Conservation (phyloP, 53 echinoderm and acorn worm species). For the Holothuria scabra region DNA sequence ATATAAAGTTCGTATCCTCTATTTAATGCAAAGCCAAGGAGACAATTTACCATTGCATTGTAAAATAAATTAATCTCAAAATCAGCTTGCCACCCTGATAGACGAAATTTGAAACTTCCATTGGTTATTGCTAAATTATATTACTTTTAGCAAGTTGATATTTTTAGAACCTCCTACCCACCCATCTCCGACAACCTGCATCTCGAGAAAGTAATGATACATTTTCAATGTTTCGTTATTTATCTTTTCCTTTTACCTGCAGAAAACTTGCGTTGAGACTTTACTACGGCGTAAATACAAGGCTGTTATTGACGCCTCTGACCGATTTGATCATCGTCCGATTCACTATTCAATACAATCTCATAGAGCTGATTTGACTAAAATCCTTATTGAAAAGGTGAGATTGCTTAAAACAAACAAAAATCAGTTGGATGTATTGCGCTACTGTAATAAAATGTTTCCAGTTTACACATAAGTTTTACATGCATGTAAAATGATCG, state of each 20-base stretch:
- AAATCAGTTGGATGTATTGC: too few species aligned
- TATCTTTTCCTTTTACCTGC: neutral
- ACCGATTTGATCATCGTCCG: slow-evolving; percentile 75
- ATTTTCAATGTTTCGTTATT: neutral
- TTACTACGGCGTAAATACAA: slow-evolving; percentile 52
- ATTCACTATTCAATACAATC: slow-evolving; percentile 87
- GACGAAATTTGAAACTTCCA: too few species aligned
- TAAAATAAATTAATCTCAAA: too few species aligned
- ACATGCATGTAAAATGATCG: neutral
- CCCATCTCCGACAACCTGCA: too few species aligned
- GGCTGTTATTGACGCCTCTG: slow-evolving; percentile 63
- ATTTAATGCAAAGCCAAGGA: too few species aligned
- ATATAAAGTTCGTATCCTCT: too few species aligned
- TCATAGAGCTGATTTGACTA: slow-evolving; percentile 59
- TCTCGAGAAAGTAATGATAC: too few species aligned
- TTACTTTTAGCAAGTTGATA: too few species aligned
- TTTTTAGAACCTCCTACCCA: too few species aligned
- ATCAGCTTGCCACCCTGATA: too few species aligned
- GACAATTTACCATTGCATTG: too few species aligned
- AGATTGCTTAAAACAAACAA: neutral
- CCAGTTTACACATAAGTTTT: neutral
- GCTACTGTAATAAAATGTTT: neutral
- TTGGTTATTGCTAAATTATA: too few species aligned
- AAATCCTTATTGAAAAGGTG: slow-evolving; percentile 75
- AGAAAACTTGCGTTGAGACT: slow-evolving; percentile 55